Base-by-base conservation (phyloP, 2,113 vertebrate genomes). In the Octodon degus region DNA sequence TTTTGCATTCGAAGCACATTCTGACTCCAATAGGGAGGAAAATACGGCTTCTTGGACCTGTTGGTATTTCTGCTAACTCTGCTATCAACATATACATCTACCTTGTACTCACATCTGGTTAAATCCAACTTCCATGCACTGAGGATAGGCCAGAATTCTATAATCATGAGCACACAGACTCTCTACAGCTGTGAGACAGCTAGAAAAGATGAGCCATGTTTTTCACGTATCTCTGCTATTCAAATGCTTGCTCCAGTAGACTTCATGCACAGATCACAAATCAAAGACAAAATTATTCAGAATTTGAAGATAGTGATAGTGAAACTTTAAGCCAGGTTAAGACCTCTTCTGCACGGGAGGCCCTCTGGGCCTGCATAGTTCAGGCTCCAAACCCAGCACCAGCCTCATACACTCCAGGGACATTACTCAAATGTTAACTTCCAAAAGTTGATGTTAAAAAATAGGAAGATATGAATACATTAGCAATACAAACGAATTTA, bases 401-500 rank as follows among this genome's bases (percentile, higher is more conserved):
- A 30, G 4, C 25, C 22, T 87, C 19, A 6, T 17, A 4, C 81
- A 47, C 34, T 43, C 53, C 7, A 67, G 24, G 0, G 65, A 17
- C 24, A 50, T 79, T 68, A 37, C 0, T 40, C 14, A 12, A 68
- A 85, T 13, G 30, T 55, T 80, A 88, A 24, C 79, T 95, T 76
- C 50, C 30, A 86, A 50, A 77, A 77, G 12, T 55, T 80, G 13
- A 62, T 47, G 7, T 62, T 68, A 91, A 43, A 63, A 90, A 94
- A 83, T 19, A 86, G 7, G 40, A 90, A 62, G 17, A 60, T 13
- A 22, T 83, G 10, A 82, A 32, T 25, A 58, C 3, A 12, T 34
- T 37, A 93, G 72, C 7, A 80, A 30, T 7, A 67, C 62, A 88
- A 95, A 62, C 10, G 85, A 34, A 92, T 68, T 43, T 43, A n/a